phyloP scores from a whole-genome alignment of 1,140 invertebrate species.

The Drosophila pseudoananassae region DNA sequence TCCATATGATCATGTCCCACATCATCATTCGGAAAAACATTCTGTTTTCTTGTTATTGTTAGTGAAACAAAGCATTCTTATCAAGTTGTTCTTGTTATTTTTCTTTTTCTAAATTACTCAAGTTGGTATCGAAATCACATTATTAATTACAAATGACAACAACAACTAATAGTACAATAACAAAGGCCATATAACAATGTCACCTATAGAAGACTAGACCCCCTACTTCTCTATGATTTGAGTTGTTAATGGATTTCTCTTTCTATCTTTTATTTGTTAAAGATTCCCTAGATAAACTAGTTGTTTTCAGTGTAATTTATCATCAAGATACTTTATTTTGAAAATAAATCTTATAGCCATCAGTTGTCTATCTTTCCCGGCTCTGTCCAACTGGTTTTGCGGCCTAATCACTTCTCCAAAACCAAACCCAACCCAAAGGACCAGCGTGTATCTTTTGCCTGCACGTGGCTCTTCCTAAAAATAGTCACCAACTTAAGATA shows the following conservation, averaged over 20 bases:
- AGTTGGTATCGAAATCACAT: constrained; percentile 46
- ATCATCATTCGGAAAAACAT: constrained; percentile 18
- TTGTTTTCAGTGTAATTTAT: no score
- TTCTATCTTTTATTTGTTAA: neutral
- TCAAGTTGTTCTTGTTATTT: constrained; percentile 11
- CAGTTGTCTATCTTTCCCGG: neutral
- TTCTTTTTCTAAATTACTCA: constrained; percentile 48
- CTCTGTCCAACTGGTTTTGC: constrained; percentile 35
- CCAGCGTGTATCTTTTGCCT: constrained; percentile 13
- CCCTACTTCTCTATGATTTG: constrained; percentile 3
- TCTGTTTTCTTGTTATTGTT: constrained; percentile 22
- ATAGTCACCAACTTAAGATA: constrained; percentile 25
- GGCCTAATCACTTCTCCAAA: constrained; percentile 29
- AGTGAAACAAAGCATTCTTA: constrained; percentile 27
- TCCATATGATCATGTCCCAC: constrained; percentile 28
- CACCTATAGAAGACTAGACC: constrained; percentile 2
- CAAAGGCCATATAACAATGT: constrained; percentile 21
- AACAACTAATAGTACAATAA: constrained; percentile 14
- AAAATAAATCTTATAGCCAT: neutral
- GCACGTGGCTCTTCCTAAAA: constrained; percentile 42
- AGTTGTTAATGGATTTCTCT: constrained; percentile 6
- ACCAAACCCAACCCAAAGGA: constrained; percentile 34
- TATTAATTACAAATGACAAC: constrained; percentile 48
- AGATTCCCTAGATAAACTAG: neutral
- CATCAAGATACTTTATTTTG: no score